Percentiles rank a stretch among this genome's conserved stretches.
Evolutionary conservation across 2,888 invertebrate genomes (phyloP).

Genomic region (Yponomeuta malinellus): DNA sequence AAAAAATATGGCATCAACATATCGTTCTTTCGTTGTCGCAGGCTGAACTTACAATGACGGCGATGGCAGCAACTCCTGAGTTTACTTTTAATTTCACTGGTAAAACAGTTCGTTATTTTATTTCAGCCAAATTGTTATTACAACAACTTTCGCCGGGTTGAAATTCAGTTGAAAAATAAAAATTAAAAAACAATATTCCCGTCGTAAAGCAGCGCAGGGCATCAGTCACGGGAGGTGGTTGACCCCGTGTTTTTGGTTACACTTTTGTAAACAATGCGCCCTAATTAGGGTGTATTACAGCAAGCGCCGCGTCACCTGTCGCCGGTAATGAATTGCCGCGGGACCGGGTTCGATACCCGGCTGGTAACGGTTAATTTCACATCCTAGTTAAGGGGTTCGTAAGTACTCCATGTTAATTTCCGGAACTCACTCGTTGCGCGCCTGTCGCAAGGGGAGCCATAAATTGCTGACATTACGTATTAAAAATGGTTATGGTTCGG

Average conservation of each 20-base stretch:
- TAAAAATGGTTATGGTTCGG: neutral
- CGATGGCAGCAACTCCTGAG: too few relatives aligned
- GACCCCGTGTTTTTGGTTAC: neutral
- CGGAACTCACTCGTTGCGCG: neutral
- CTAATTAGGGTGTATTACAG: conserved; percentile 3
- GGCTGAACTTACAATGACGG: neutral
- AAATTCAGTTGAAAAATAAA: too few relatives aligned
- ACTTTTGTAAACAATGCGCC: conserved; percentile 6
- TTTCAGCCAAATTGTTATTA: too few relatives aligned
- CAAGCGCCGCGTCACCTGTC: neutral
- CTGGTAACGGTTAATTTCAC: conserved; percentile 37
- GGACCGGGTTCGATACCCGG: conserved; percentile 34
- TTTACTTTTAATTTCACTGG: too few relatives aligned
- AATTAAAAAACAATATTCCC: too few relatives aligned
- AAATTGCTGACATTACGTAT: neutral
- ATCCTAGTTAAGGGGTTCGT: neutral
- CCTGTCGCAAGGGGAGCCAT: neutral
- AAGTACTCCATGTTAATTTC: conserved; percentile 1
- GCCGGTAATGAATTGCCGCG: conserved; percentile 33
- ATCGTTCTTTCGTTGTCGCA: neutral
- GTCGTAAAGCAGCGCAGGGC: neutral
- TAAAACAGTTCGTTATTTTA: too few relatives aligned
- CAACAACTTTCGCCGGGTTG: too few relatives aligned
- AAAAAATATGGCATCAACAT: neutral
- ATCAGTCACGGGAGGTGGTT: neutral